Evolutionary conservation across 1,140 invertebrate species (phyloP).

Genomic region (Augochlora pura): DNA sequence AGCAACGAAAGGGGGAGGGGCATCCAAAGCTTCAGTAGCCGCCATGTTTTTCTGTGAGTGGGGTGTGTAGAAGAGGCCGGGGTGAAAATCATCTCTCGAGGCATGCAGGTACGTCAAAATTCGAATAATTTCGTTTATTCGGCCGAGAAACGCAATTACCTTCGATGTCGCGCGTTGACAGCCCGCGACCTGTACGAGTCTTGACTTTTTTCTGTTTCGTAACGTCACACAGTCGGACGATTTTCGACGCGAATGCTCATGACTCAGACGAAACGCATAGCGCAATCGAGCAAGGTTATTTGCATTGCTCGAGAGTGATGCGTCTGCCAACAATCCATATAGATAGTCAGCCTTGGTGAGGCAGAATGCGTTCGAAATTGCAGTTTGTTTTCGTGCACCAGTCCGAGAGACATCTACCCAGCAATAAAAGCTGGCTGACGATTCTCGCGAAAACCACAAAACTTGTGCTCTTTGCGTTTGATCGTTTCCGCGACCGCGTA

Average conservation of each 20-base stretch:
- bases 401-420: slow-evolving; percentile 34
- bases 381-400: slow-evolving; percentile 21
- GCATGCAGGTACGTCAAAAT: slow-evolving; percentile 76
- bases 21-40: slow-evolving; percentile 72
- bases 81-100: slow-evolving; percentile 81
- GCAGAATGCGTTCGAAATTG: slow-evolving; percentile 27
- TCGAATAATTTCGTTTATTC: slow-evolving; percentile 26
- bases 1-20: slow-evolving; percentile 57
- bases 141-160: not conserved
- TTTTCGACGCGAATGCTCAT: slow-evolving; percentile 55
- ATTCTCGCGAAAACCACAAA: slow-evolving; percentile 15
- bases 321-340: slow-evolving; percentile 49
- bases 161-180: not conserved
- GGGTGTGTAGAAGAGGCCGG: slow-evolving; percentile 80
- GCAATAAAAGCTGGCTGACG: slow-evolving; percentile 34
- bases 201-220: slow-evolving; percentile 59
- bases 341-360: slow-evolving; percentile 11
- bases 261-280: slow-evolving; percentile 68
- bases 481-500: slow-evolving; percentile 13
- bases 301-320: slow-evolving; percentile 49
- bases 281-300: slow-evolving; percentile 71
- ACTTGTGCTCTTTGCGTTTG: slow-evolving; percentile 4
- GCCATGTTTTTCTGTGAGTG: slow-evolving; percentile 80
- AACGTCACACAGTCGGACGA: slow-evolving; percentile 66
- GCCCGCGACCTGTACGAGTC: not conserved